Base-by-base conservation (phyloP, 2,888 invertebrate species). In the Smittia sp. region DNA sequence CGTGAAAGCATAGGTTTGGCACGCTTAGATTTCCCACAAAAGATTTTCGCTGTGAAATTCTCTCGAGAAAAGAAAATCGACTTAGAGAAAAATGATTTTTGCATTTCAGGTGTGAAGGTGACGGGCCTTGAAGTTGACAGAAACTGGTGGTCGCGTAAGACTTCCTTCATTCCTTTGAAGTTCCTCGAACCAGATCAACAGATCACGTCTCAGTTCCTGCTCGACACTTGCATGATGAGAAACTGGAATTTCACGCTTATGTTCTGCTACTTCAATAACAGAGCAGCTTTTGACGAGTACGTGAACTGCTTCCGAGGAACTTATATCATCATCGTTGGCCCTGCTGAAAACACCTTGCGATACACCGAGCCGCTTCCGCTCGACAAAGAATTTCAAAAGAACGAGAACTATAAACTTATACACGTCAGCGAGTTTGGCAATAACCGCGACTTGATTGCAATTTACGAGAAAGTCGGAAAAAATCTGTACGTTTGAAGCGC, bases 231-330 rank as follows among this genome's bases (percentile, higher is more conserved):
- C 54, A 85, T 86, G 32, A 74, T 72, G 0, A 75, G 75, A 1
- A 9, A 74, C n/a, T 78, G 79, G 76, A 38, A 78, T 32, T 79
- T 79, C 74, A 90, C 90, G 0, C 78, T 93, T 70, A 78, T 93
- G 66, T 93, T 93, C 80, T 93, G 92, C 78, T 93, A 93, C 78
- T 94, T 93, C 77, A 93, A 93, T 78, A 87, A 90, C 78, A 85
- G 87, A 6, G 76, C 78, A 0, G 91, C 90, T 22, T 93, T 93
- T 80, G 78, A 83, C 11, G 82, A 88, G 9, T 93, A 93, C 77
- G 80, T 93, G 74, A 79, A 85, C 76, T 79, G 85, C 77, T 90
- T 87, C 79, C 78, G 81, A 25, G 90, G 95, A 32, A 83, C 84
- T 41, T 84, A 88, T 75, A 79, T 94, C 70, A 83, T 94, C 77